Percentiles rank a stretch among this genome's conserved stretches.
Conservation (phyloP, 2,113 vertebrate species). For the Nyctibius bracteatus region DNA sequence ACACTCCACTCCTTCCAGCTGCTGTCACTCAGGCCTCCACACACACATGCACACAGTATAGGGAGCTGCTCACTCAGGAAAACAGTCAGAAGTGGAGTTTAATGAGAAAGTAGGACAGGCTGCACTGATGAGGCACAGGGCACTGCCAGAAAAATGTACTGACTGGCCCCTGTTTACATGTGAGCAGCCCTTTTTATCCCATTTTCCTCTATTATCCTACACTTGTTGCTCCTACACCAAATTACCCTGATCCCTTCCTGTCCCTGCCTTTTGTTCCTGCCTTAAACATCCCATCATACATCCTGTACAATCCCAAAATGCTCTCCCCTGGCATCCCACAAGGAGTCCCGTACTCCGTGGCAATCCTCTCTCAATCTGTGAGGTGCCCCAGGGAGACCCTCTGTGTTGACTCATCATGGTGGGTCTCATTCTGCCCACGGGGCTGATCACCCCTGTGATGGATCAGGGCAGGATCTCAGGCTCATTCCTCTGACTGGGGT, state of each 20-base stretch:
- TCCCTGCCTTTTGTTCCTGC: not conserved
- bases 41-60: not conserved
- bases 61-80: not conserved
- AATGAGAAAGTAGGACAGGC: not conserved
- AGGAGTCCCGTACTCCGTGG: not conserved
- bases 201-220: not conserved
- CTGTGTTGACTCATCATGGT: fast-evolving
- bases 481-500: not conserved
- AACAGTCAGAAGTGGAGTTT: not conserved
- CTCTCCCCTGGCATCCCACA: not conserved
- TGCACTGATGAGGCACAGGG: not conserved
- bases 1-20: not conserved
- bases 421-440: not conserved
- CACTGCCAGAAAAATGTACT: not conserved
- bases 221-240: not conserved
- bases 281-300: not conserved
- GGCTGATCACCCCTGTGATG: not conserved
- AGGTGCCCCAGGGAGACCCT: not conserved
- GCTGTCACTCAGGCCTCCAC: not conserved
- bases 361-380: no score
- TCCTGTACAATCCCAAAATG: not conserved
- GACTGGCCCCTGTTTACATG: not conserved
- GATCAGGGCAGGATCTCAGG: not conserved
- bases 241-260: not conserved
- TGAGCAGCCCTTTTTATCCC: not conserved